Conservation (phyloP, 2,888 invertebrate genomes). For the Glyphotaelius pellucidus region DNA sequence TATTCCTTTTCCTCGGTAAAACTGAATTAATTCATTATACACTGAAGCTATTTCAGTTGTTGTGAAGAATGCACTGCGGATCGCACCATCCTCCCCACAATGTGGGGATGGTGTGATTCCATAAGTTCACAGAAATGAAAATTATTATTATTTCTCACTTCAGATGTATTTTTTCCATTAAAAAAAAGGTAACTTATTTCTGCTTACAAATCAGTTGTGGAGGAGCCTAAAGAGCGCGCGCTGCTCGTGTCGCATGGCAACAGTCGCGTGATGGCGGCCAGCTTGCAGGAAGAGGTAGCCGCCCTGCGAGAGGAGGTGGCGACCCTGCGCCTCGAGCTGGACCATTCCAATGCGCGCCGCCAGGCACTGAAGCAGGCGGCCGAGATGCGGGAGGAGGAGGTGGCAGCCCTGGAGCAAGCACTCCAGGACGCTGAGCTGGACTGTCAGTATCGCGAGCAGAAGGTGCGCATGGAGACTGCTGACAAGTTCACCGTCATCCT, state of each 20-base stretch:
- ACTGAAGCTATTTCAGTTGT: no score
- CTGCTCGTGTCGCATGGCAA: not conserved
- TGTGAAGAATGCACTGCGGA: no score
- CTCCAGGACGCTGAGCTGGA: not conserved
- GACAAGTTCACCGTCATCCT: conserved; percentile 54
- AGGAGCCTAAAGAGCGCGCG: not conserved
- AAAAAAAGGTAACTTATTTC: not conserved
- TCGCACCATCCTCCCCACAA: no score
- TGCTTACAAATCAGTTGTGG: conserved; percentile 7
- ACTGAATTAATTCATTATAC: no score
- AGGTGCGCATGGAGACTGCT: conserved; percentile 53
- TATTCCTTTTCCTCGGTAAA: no score
- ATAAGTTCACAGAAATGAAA: no score
- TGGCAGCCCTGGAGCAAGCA: conserved; percentile 4
- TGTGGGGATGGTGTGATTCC: no score
- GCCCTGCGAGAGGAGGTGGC: conserved; percentile 35
- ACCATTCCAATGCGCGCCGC: not conserved
- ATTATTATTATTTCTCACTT: no score
- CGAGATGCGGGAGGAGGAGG: conserved; percentile 27
- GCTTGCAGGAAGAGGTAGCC: not conserved
- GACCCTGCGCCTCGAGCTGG: not conserved
- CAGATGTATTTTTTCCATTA: not conserved
- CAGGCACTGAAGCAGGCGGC: not conserved
- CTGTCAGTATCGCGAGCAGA: conserved; percentile 50
- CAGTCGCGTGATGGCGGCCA: not conserved